These are phyloP conservation scores for Castor canadensis DNA, from an alignment of 2,113 vertebrate species.

Conservation along the genomic window DNA sequence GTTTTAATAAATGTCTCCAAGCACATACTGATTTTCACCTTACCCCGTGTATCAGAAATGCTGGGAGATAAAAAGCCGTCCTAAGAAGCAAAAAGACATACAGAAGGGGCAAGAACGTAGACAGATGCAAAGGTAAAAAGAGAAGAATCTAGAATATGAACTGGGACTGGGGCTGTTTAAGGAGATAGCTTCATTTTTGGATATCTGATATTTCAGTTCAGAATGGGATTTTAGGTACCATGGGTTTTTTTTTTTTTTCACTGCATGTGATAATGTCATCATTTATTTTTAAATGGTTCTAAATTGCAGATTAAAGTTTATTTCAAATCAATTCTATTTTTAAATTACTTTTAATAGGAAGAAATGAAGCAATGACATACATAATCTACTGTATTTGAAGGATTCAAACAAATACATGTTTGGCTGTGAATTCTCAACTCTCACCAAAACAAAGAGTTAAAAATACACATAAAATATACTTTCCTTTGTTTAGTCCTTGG, in stretches of 20 bases:
- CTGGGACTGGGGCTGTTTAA: neutral
- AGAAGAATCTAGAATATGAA: neutral
- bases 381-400: slow-evolving; percentile 78
- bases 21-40: neutral
- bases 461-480: slow-evolving; percentile 72
- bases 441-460: slow-evolving; percentile 66
- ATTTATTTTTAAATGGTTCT: slow-evolving; percentile 78
- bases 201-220: slow-evolving; percentile 45
- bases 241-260: neutral
- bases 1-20: neutral
- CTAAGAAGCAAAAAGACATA: neutral
- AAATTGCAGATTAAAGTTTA: slow-evolving; percentile 71
- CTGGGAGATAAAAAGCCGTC: neutral
- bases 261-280: slow-evolving; percentile 71
- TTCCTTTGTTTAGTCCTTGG: slow-evolving; percentile 68
- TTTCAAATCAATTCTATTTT: slow-evolving; percentile 78
- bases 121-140: neutral
- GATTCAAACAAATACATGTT: slow-evolving; percentile 74
- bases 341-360: slow-evolving; percentile 80
- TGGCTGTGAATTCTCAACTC: slow-evolving; percentile 82
- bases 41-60: neutral
- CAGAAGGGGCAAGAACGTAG: neutral
- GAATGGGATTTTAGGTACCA: slow-evolving; percentile 58
- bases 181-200: slow-evolving; percentile 1
- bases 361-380: slow-evolving; percentile 76